A percentile compares a stretch with the other conserved stretches of the same genome.
phyloP scores from a whole-genome alignment of 2,888 invertebrate genomes.

The Parapristionchus giblindavisi region DNA sequence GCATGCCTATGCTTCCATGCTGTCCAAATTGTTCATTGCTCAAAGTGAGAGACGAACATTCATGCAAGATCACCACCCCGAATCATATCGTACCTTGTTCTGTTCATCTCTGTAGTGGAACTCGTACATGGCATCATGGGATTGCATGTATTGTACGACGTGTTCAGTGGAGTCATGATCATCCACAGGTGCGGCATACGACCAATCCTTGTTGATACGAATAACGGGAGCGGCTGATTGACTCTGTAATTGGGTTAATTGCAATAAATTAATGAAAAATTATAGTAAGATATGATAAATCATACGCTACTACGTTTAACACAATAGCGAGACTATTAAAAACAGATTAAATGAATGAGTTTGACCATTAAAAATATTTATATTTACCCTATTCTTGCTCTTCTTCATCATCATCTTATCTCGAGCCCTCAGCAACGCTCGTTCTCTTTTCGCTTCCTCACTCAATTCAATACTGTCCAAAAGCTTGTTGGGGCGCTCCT shows the following conservation, averaged over 20 bases:
- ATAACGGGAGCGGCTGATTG: neutral
- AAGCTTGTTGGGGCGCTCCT: conserved; percentile 41
- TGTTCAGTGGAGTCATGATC: conserved; percentile 75
- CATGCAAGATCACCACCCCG: too few species aligned
- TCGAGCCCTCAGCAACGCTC: conserved; percentile 44
- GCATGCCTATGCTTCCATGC: neutral
- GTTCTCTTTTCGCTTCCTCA: conserved; percentile 50
- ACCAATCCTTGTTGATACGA: conserved; percentile 22
- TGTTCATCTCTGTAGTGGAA: conserved; percentile 90
- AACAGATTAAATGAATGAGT: neutral
- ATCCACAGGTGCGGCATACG: conserved; percentile 14
- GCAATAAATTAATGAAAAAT: neutral
- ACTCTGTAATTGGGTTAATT: neutral
- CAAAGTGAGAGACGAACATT: too few species aligned
- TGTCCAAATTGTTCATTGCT: neutral
- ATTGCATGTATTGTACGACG: conserved; percentile 79
- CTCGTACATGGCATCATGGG: conserved; percentile 87
- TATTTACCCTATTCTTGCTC: conserved; percentile 26
- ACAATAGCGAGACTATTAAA: neutral
- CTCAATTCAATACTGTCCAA: conserved; percentile 49
- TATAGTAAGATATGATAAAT: too few species aligned
- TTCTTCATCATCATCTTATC: conserved; percentile 42
- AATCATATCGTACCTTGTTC: conserved; percentile 44
- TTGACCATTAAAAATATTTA: neutral
- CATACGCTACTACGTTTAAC: neutral